phyloP scores from a whole-genome alignment of 2,113 vertebrate species.

The Hydrochoerus hydrochaeris region DNA sequence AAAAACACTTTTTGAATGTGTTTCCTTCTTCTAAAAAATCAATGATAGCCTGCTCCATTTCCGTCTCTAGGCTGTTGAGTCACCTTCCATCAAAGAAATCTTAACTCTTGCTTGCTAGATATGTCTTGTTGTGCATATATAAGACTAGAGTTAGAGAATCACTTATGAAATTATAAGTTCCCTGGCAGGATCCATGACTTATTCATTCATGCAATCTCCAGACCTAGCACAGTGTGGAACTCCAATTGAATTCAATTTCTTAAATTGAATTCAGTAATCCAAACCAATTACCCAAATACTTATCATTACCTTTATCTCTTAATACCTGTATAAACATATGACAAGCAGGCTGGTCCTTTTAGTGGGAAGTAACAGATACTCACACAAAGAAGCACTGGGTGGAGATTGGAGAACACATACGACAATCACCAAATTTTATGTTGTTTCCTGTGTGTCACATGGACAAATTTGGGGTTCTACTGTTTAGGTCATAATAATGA shows the following conservation, averaged over 20 bases:
- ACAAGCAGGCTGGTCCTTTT: not conserved
- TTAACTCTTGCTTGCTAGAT: constrained; percentile 45
- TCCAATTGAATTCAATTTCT: constrained; percentile 20
- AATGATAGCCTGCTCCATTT: not conserved
- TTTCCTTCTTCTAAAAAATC: constrained; percentile 47
- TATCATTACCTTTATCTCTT: constrained; percentile 48
- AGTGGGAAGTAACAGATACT: constrained; percentile 14
- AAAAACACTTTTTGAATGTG: not conserved
- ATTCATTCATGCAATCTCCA: constrained; percentile 11
- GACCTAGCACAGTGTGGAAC: not conserved
- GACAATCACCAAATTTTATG: not conserved
- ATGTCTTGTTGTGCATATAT: not conserved
- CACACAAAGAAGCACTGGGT: not conserved
- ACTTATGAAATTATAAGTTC: constrained; percentile 26
- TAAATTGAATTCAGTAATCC: constrained; percentile 20
- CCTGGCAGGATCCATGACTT: constrained; percentile 21
- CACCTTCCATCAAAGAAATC: constrained; percentile 42
- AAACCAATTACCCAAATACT: constrained; percentile 17
- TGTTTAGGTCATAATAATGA: constrained; percentile 34
- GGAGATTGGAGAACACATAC: not conserved
- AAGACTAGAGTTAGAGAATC: not conserved
- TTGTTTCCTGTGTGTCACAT: not conserved
- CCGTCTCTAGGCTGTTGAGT: constrained; percentile 37
- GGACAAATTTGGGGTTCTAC: not conserved
- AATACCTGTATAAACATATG: not conserved